Base-by-base conservation (phyloP, 2,888 invertebrate genomes). In the Hemaris fuciformis region DNA sequence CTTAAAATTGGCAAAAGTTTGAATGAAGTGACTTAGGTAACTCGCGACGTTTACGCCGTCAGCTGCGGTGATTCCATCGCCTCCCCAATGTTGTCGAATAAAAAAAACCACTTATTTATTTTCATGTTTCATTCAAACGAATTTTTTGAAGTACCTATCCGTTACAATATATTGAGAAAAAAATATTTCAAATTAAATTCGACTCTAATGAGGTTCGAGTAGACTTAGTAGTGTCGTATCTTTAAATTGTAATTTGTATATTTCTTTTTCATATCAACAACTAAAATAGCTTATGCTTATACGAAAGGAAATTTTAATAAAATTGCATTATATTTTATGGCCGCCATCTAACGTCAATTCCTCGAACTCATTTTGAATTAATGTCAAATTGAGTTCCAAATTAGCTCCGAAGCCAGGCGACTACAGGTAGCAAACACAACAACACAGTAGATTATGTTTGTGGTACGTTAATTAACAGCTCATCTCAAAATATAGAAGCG, bases 51-150 rank as follows among this genome's bases (percentile, higher is more conserved):
- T 86, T 86, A 76, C 77, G 81, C 81, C 86, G 87, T 81, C 91
- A 90, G 90, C 91, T 90, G 91, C 77, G 84, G 80, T 84, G 86
- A 81, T 90, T 87, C 85, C 90, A 89, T 76, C 88, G 88, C 84
- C 77, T 85, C 79, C 79, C 80, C 84, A 84, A 88, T 87, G 87
- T 83, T 79, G 82, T 75, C 73, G 80, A 86, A 88, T 85, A 88
- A 88, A 88, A 87, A 87, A 84, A 81, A 81, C 82, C 31, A 61
- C 46, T 38, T 15, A n/a, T 22, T 48, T 20, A 46, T 60, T 25
- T 53, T 23, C 25, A 15, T 13, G 10, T 57, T 25, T 38, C 20
- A 57, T 57, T 57, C 38, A 27, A 27, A 27, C 7, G n/a, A 2
- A 43, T 18, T 43, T 18, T 15, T 42, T 42, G 18, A 2, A 43